phyloP scores from a whole-genome alignment of 2,888 invertebrate species.

The Orchestes rusci region DNA sequence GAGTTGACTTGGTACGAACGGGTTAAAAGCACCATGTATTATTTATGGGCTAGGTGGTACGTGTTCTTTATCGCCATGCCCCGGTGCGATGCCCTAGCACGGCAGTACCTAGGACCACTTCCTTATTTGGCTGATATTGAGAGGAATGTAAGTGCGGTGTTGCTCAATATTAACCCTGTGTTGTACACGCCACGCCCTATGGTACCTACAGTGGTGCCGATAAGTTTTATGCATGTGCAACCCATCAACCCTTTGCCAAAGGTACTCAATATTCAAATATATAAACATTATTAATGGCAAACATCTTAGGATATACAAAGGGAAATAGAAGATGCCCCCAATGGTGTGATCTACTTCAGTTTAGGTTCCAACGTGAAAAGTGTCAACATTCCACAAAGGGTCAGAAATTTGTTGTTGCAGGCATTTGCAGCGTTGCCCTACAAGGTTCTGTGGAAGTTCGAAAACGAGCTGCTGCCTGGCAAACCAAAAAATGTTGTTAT shows the following conservation, averaged over 20 bases:
- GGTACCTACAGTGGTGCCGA: conserved; percentile 35
- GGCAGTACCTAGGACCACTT: conserved; percentile 37
- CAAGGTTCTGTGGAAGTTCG: conserved; percentile 45
- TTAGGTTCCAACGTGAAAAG: conserved; percentile 43
- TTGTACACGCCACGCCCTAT: conserved; percentile 35
- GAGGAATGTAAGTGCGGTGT: conserved; percentile 35
- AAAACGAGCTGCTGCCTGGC: conserved; percentile 36
- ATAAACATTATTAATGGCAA: background rate
- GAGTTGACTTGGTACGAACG: conserved; percentile 35
- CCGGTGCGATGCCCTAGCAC: conserved; percentile 32
- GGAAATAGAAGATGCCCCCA: conserved; percentile 36
- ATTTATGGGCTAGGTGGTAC: conserved; percentile 30
- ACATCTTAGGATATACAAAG: conserved; percentile 36
- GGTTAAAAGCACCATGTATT: conserved; percentile 31
- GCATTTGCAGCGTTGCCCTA: conserved; percentile 42
- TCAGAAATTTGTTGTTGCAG: conserved; percentile 35
- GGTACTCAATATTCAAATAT: conserved; percentile 25
- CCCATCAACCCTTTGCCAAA: conserved; percentile 32
- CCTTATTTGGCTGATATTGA: conserved; percentile 37
- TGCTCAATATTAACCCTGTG: conserved; percentile 37
- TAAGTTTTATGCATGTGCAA: conserved; percentile 35
- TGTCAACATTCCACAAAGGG: conserved; percentile 35
- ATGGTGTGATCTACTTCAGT: conserved; percentile 42
- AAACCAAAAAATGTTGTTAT: conserved; percentile 41
- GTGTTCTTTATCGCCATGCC: conserved; percentile 30